Evolutionary conservation across 1,140 invertebrate species (phyloP), one percentile per base, ranked within the genome.

Genomic region (Andricus grossulariae): DNA sequence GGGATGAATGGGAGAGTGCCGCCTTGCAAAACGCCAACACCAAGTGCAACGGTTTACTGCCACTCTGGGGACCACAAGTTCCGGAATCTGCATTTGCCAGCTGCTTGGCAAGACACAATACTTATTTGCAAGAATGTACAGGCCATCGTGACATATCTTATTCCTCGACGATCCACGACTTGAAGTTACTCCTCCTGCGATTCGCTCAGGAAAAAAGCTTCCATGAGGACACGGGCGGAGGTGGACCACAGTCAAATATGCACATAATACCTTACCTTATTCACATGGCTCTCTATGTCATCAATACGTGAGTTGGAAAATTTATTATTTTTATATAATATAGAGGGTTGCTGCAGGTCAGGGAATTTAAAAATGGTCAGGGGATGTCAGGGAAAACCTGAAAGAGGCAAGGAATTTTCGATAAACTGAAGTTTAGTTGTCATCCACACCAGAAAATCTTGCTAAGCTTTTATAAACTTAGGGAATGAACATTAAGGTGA

Each of bases 1-100:
- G 98, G 75, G 98, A 99, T 86, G 98, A 99, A 91, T 99, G 98
- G 98, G 98, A 99, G 88, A 98, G 97, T 77, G 98, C 98, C 0
- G 97, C 98, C 5, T 92, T 99, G 55, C 98, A 99, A 90, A 99
- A 99, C 92, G 98, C 98, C 0, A 99, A 99, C 85, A 99, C 98
- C 0, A 96, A 97, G 78, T 99, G 98, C 88, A 99, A 99, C 91
- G 98, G 98, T 1, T 90, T 99, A 73, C 91, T 99, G 72, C 98
- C 98, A 3, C 91, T 99, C 7, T 99, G 98, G 98, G 98, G 98
- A 6, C 97, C 98, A 2, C 96, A 98, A 85, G 98, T 99, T 5
- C 95, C 97, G 0, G 98, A 99, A 90, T 97, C 97, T 0, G 96
- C 96, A 13, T 99, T 98, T 90, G 98, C 97, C 1, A 97, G 95